These are phyloP conservation scores for Oscheius onirici DNA, from an alignment of 2,888 invertebrate species.

Conservation along the genomic window DNA sequence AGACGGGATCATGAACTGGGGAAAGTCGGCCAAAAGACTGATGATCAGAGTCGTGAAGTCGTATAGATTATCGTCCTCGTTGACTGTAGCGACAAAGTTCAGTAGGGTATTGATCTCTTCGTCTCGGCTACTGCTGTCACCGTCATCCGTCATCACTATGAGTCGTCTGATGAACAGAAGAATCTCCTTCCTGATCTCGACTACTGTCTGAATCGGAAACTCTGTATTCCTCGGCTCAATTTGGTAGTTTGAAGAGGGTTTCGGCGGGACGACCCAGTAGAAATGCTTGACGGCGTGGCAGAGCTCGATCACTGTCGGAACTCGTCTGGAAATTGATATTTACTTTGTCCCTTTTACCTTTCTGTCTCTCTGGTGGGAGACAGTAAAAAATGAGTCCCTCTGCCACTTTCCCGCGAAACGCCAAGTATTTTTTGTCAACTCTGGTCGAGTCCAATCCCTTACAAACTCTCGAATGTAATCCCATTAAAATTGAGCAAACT, in stretches of 20 bases:
- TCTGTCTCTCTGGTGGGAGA: too few species aligned
- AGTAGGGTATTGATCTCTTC: constrained; percentile 98
- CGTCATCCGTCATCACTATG: constrained; percentile 55
- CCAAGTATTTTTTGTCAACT: too few species aligned
- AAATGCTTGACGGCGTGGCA: constrained; percentile 98
- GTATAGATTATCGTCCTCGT: constrained; percentile 98
- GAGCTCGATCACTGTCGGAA: constrained; percentile 91
- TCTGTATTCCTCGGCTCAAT: constrained; percentile 37
- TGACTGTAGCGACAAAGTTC: constrained; percentile 96
- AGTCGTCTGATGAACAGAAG: constrained; percentile 79
- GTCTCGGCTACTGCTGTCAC: constrained; percentile 75
- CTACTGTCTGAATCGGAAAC: constrained; percentile 84
- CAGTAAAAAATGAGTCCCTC: too few species aligned
- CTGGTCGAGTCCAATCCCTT: too few species aligned
- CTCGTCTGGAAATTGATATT: constrained; percentile 77
- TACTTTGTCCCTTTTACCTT: too few species aligned
- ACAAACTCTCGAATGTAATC: too few species aligned
- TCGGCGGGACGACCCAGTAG: constrained; percentile 97
- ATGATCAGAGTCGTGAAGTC: constrained; percentile 97
- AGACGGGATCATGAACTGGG: constrained; percentile 87
- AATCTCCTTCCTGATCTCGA: constrained; percentile 82
- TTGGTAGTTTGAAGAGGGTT: constrained; percentile 74
- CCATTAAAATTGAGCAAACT: too few species aligned
- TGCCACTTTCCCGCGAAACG: too few species aligned
- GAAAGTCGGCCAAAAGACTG: constrained; percentile 96